Conservation (phyloP, 2,797 vertebrate species). For the Ambastaia sidthimunki region DNA sequence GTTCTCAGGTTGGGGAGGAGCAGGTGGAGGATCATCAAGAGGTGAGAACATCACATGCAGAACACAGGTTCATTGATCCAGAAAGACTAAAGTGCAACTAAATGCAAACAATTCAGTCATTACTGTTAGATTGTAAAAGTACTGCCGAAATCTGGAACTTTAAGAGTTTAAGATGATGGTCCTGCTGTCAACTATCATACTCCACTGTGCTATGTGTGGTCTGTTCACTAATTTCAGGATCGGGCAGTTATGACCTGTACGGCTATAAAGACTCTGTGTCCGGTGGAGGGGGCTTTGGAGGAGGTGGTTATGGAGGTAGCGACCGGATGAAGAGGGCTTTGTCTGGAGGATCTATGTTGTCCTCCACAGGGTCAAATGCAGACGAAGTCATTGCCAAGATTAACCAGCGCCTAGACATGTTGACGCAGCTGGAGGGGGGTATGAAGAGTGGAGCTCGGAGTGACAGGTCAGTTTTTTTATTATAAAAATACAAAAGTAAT, state of each 20-base stretch:
- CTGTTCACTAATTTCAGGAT: conserved; percentile 70
- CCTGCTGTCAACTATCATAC: no score
- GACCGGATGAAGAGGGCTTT: conserved; percentile 79
- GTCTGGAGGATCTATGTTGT: conserved; percentile 72
- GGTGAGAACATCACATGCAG: conserved; percentile 63
- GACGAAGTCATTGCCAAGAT: conserved; percentile 88
- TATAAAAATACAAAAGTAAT: no score
- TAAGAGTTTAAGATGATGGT: no score
- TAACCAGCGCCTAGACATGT: conserved; percentile 90
- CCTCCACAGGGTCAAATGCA: conserved; percentile 77
- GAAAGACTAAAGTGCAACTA: no score
- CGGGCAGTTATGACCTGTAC: conserved; percentile 83
- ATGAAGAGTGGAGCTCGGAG: conserved; percentile 74
- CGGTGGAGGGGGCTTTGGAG: conserved; percentile 69
- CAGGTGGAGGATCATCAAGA: conserved; percentile 68
- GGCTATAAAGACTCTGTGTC: conserved; percentile 86
- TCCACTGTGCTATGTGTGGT: neutral
- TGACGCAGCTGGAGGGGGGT: conserved; percentile 85
- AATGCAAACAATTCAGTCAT: no score
- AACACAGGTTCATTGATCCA: no score
- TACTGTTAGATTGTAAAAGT: no score
- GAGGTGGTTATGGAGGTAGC: conserved; percentile 80
- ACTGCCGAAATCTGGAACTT: no score
- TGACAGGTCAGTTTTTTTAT: conserved; percentile 70
- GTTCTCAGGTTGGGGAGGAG: conserved; percentile 79